Conservation (phyloP, 2,888 invertebrate species). For the Cybosia mesomella region DNA sequence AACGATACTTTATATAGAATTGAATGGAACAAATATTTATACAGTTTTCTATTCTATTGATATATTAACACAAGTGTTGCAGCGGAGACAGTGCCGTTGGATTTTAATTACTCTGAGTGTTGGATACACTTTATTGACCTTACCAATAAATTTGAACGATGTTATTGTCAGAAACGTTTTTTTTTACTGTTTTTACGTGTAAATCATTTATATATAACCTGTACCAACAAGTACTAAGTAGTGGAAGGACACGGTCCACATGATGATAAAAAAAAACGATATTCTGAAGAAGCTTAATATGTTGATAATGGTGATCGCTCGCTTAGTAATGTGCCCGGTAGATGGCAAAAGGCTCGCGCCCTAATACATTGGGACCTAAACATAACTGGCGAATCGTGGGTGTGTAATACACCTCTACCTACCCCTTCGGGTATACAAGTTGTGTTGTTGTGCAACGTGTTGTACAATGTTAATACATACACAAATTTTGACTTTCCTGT, state of each 20-base stretch:
- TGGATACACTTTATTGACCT: neutral
- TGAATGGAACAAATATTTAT: neutral
- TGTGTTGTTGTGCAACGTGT: no score
- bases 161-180: neutral
- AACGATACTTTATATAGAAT: neutral
- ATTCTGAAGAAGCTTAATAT: no score
- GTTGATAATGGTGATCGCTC: no score
- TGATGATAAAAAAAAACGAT: no score
- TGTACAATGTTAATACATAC: no score
- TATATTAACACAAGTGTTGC: conserved; percentile 20
- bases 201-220: neutral
- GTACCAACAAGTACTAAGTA: neutral
- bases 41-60: neutral
- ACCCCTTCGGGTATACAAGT: no score
- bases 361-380: no score
- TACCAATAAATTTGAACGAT: conserved; percentile 5
- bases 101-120: no score
- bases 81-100: neutral
- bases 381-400: no score
- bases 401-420: no score
- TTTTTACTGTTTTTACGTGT: neutral
- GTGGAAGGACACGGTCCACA: neutral
- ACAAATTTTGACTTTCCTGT: neutral
- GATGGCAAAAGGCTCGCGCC: no score
- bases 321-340: no score